Evolutionary conservation across 2,888 invertebrate species (phyloP).

Genomic region (Limenitis camilla): DNA sequence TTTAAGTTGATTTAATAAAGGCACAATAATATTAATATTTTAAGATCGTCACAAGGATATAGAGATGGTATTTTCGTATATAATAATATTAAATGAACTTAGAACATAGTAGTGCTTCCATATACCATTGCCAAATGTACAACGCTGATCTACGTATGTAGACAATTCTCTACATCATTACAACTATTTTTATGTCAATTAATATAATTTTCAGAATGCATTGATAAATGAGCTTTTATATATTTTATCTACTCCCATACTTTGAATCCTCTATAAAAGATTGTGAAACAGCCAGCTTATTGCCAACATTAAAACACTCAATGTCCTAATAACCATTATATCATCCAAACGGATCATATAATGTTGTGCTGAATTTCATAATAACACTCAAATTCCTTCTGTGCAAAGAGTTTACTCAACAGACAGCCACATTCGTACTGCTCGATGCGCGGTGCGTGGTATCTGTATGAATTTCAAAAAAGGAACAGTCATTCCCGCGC

Average conservation of each 20-base stretch:
- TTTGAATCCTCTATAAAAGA: too few species aligned
- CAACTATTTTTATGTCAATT: constrained; percentile 26
- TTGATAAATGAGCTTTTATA: constrained; percentile 27
- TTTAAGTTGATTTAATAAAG: not conserved
- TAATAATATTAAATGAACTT: constrained; percentile 25
- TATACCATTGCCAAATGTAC: constrained; percentile 48
- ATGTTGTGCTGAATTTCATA: too few species aligned
- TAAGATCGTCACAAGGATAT: constrained; percentile 8
- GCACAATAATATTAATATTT: constrained; percentile 10
- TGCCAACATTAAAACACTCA: too few species aligned
- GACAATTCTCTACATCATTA: constrained; percentile 39
- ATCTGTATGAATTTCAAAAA: too few species aligned
- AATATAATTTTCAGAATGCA: constrained; percentile 24
- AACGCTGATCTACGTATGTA: constrained; percentile 26
- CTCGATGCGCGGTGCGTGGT: too few species aligned
- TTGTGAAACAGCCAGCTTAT: too few species aligned
- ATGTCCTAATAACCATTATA: constrained; percentile 19
- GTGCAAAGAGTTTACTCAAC: too few species aligned
- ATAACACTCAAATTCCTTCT: too few species aligned
- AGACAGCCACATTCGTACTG: too few species aligned
- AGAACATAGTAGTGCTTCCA: constrained; percentile 50
- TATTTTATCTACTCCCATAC: too few species aligned
- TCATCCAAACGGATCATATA: too few species aligned
- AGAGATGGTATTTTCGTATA: constrained; percentile 19
- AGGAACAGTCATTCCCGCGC: too few species aligned